Evolutionary conservation across 2,113 vertebrate species (phyloP), one percentile per base, ranked within the genome.

Genomic region (Emydura subglobosa): DNA sequence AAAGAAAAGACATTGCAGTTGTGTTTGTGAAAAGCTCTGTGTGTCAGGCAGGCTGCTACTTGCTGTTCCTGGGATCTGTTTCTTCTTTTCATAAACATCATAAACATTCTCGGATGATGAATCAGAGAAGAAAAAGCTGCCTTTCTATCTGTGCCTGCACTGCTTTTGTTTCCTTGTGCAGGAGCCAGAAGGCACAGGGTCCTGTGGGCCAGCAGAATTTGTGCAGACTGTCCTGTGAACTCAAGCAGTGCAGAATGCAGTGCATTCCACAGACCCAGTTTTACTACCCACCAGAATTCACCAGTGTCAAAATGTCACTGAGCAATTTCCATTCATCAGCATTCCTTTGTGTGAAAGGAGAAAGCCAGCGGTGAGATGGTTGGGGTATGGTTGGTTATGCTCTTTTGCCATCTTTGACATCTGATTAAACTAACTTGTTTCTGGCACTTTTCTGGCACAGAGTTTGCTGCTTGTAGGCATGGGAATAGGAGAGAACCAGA

Each of bases 61-160:
- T 96, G 80, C 53, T 72, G 78, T 93, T 74, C 51, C 76, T n/a
- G 83, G 53, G 93, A 90, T 90, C 76, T 93, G 39, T 39, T 88
- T 93, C 87, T 72, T 34, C 6, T 25, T 49, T 74, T 31, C 7
- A 17, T 51, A 85, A 78, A 21, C 24, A 10, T 10, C n/a, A 83
- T 82, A 92, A 91, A 49, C 79, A 51, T 96, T 95, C 93, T 86
- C 89, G 42, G 79, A 55, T 85, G 87, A 86, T 97, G 96, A 96
- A 61, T 96, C 91, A 97, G 50, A 50, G 85, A 85, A 93, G 83
- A 80, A 96, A 97, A 79, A 72, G 53, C 84, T 95, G 87, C 76
- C 49, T 83, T 84, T 79, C 21, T 83, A 25, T 83, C 74, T 85
- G 72, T 22, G 8, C 39, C n/a, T 57, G 34, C 59, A 49, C 72